These are phyloP conservation scores for Pantherophis alleghaniensis DNA, from an alignment of 2,797 vertebrate species.

Conservation along the genomic window DNA sequence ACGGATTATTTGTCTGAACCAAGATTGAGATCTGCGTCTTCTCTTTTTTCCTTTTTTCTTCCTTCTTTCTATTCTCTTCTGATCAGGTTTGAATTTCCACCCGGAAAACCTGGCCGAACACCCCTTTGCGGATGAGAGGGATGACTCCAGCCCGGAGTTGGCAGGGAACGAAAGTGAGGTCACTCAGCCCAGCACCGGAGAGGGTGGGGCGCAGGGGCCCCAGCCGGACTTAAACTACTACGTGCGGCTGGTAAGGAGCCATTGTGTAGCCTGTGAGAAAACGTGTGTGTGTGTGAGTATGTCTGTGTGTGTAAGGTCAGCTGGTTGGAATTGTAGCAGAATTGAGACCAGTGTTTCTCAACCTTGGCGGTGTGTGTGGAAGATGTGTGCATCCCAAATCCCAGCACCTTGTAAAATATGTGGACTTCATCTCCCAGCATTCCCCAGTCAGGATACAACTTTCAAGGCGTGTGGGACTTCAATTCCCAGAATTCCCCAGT, in stretches of 20 bases:
- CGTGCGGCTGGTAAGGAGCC: conserved; percentile 59
- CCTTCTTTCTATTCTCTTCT: background rate
- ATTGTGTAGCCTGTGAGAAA: too few species aligned
- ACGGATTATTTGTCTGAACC: background rate
- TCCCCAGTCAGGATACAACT: too few species aligned
- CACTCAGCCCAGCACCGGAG: conserved; percentile 1
- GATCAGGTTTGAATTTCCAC: conserved; percentile 29
- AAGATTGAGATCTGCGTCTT: background rate
- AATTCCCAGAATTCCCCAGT: too few species aligned
- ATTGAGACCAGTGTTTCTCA: background rate
- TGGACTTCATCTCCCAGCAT: too few species aligned
- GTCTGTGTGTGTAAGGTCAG: too few species aligned
- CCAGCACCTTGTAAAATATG: too few species aligned
- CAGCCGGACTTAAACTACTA: conserved; percentile 59
- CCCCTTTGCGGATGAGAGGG: conserved; percentile 52
- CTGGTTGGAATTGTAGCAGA: background rate
- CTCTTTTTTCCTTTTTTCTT: background rate
- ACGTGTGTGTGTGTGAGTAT: too few species aligned
- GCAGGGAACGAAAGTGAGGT: conserved; percentile 18
- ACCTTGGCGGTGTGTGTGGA: too few species aligned
- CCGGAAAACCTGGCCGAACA: conserved; percentile 55
- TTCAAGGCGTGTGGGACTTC: too few species aligned
- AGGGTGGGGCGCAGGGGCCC: background rate
- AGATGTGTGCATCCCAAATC: too few species aligned
- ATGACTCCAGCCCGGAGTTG: background rate